A percentile compares a stretch with the other conserved stretches of the same genome.
Evolutionary conservation across 2,113 vertebrate genomes (phyloP).

Genomic region (Passer montanus): DNA sequence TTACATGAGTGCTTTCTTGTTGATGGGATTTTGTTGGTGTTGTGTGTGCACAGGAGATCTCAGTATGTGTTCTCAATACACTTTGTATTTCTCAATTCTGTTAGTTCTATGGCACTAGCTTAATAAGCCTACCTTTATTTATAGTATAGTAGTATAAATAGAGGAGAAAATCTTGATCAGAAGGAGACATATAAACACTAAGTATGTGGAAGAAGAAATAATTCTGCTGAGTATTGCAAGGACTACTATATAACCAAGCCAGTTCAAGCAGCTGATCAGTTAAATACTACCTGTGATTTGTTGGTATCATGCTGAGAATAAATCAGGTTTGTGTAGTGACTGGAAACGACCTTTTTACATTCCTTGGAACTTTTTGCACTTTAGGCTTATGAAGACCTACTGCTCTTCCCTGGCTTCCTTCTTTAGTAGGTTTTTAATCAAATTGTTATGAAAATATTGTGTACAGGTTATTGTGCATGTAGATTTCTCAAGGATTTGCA

Average conservation of each 20-base stretch:
- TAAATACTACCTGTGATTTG: background rate
- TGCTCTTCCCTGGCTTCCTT: background rate
- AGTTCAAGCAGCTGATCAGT: background rate
- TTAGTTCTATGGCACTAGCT: background rate
- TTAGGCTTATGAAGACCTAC: background rate
- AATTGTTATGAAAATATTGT: background rate
- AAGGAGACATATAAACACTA: background rate
- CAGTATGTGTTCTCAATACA: background rate
- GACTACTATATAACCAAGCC: background rate
- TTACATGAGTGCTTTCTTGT: background rate
- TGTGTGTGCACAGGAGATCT: background rate
- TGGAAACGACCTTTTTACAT: slow-evolving; percentile 3
- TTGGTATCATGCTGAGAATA: background rate
- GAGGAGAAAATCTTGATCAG: background rate
- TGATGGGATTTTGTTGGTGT: background rate
- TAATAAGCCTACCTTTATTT: background rate
- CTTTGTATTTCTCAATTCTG: background rate
- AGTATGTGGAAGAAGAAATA: background rate
- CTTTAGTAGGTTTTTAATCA: background rate
- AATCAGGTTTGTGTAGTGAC: slow-evolving; percentile 7
- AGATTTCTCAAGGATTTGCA: background rate
- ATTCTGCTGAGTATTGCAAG: background rate
- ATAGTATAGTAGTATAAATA: background rate
- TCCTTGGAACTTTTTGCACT: background rate
- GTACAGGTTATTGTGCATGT: background rate